Evolutionary conservation across 2,113 vertebrate species (phyloP).

Genomic region (Austrofundulus limnaeus): DNA sequence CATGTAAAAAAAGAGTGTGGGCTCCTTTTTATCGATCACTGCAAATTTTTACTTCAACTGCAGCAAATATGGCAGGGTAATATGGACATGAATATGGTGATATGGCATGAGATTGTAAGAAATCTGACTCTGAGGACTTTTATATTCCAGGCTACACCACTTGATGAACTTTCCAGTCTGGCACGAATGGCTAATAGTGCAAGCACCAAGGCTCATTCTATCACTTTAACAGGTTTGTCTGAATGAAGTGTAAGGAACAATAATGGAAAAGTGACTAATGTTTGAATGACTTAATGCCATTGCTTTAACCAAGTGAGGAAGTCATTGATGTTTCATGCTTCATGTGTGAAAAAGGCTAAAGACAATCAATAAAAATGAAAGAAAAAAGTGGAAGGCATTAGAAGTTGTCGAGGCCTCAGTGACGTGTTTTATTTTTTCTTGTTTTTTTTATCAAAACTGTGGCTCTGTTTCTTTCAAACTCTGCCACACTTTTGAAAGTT

Average conservation of each 20-base stretch:
- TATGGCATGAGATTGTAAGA: neutral
- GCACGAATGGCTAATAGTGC: neutral
- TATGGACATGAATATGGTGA: too few relatives aligned
- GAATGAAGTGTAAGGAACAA: neutral
- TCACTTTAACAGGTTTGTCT: neutral
- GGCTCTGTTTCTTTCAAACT: conserved; percentile 74
- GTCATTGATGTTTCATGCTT: neutral
- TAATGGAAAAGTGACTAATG: conserved; percentile 1
- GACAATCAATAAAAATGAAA: conserved; percentile 1
- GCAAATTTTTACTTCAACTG: too few relatives aligned
- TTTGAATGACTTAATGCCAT: neutral
- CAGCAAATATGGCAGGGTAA: too few relatives aligned
- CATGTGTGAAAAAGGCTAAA: neutral
- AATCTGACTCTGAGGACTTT: neutral
- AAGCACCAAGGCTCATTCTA: neutral
- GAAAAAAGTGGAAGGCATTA: neutral
- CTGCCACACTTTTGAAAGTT: conserved; percentile 83
- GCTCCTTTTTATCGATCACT: too few relatives aligned
- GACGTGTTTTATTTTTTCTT: conserved; percentile 48
- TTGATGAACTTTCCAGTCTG: neutral
- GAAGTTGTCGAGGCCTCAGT: conserved; percentile 31
- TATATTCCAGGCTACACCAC: neutral
- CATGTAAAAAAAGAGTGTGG: too few relatives aligned
- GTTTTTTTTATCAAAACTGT: conserved; percentile 53
- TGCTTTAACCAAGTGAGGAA: neutral